phyloP scores from a whole-genome alignment of 1,140 invertebrate genomes.

The Parapsyche elsis region DNA sequence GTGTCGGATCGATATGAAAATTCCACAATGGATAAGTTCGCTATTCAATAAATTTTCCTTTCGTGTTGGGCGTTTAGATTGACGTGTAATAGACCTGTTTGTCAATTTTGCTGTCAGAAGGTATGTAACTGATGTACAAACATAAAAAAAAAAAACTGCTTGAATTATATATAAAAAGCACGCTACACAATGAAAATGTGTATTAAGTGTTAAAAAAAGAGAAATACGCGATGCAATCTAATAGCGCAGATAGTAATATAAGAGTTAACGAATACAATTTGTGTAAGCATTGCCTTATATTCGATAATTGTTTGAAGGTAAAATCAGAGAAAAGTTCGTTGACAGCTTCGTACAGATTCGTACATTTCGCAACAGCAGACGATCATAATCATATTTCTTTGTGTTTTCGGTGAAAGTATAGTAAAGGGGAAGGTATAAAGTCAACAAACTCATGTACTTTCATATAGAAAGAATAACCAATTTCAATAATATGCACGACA shows the following conservation, averaged over 20 bases:
- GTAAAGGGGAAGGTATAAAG: neutral
- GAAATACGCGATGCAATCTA: neutral
- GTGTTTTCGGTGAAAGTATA: slow-evolving; percentile 3
- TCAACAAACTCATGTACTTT: neutral
- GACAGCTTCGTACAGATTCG: too few species aligned
- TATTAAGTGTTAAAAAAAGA: too few species aligned
- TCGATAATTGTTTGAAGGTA: neutral
- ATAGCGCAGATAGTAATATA: neutral
- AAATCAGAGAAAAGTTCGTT: too few species aligned
- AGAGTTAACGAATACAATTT: too few species aligned
- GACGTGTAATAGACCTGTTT: slow-evolving; percentile 5
- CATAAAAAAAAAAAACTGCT: neutral
- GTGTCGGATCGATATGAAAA: neutral
- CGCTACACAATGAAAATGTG: neutral
- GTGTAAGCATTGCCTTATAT: neutral
- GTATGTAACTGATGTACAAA: neutral
- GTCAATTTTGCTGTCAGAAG: neutral
- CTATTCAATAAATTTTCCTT: slow-evolving; percentile 1
- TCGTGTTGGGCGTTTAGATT: neutral
- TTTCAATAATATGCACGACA: neutral
- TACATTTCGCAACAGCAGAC: neutral
- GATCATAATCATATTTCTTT: slow-evolving; percentile 15
- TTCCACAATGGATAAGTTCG: neutral
- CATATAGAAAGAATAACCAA: neutral
- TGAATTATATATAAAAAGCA: neutral